These are phyloP conservation scores for Hippocampus abdominalis DNA, from an alignment of 2,113 vertebrate species.

Conservation along the genomic window DNA sequence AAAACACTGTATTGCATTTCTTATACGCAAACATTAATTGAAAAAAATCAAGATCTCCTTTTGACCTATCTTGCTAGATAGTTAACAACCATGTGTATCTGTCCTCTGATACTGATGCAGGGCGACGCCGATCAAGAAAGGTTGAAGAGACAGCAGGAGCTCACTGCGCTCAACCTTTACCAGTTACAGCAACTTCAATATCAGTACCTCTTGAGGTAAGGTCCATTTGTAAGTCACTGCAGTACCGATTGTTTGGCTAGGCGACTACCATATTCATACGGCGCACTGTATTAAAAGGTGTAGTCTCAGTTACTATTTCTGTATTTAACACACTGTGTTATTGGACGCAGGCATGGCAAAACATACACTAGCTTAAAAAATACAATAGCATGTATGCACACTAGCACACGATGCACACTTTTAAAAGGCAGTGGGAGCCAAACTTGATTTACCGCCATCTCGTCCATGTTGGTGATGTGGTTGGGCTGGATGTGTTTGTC, in stretches of 20 bases:
- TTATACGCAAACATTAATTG: not conserved
- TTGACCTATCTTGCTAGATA: not conserved
- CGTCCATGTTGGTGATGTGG: too few species aligned
- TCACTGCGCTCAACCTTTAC: conserved; percentile 90
- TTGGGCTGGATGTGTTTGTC: too few species aligned
- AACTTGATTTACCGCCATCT: too few species aligned
- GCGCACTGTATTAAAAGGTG: too few species aligned
- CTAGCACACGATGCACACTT: too few species aligned
- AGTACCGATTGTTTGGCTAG: conserved; percentile 12
- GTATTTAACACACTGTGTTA: too few species aligned
- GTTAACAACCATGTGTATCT: not conserved
- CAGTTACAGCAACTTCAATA: conserved; percentile 91
- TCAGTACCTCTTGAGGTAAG: conserved; percentile 91
- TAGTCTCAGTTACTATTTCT: too few species aligned
- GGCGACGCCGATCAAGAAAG: conserved; percentile 91
- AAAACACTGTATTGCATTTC: not conserved
- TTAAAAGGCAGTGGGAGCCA: too few species aligned
- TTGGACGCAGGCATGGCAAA: too few species aligned
- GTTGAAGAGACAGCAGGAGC: conserved; percentile 89
- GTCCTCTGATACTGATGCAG: conserved; percentile 56
- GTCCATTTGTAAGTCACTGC: not conserved
- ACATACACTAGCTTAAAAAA: too few species aligned
- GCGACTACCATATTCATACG: too few species aligned
- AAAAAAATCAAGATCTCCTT: not conserved
- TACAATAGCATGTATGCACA: too few species aligned